Base-by-base conservation (phyloP, 2,888 invertebrate genomes). In the Scaptomyza reducta region DNA sequence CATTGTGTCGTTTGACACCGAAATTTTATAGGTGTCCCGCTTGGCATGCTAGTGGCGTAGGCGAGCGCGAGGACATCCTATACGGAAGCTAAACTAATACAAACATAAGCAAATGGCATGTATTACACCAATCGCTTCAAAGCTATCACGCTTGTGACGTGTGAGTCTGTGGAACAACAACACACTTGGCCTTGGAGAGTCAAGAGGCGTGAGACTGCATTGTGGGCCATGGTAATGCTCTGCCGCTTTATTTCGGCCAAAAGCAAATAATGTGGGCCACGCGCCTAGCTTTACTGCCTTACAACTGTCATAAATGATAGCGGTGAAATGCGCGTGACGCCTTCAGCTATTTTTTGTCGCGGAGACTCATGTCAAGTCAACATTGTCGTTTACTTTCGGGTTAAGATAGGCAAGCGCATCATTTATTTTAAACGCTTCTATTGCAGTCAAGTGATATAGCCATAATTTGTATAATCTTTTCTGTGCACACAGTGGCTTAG, bases 121-220 rank as follows among this genome's bases (percentile, higher is more conserved):
- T 29, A 41, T 2, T 59, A 54, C 45, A 53, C 62, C 55, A 53
- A 54, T 59, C 58, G 54, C 44, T 64, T 56, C 45, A 50, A 61
- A 56, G 49, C 40, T 45, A 60, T 61, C 78, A 78, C 77, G 77
- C 74, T 50, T 56, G 49, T 33, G 64, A 54, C 63, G 62, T 61
- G 74, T 77, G 73, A 62, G 79, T 77, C 77, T 70, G 74, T 64
- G 77, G 77, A 77, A 80, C 64, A 45, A 38, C 47, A 18, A 46
- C 64, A 46, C 64, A 56, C 59, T 51, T 53, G 79, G 65, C 79
- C 79, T 60, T 57, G 56, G 6, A n/a, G 16, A 29, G 13, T 9
- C 31, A 46, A 47, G 31, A 33, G 33, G 50, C 49, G 22, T 61
- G 53, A 54, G 44, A 49, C 65, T 54, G 42, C 54, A 53, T 68